Percentiles rank a stretch among this genome's conserved stretches.
Evolutionary conservation across 2,888 invertebrate genomes (phyloP).

Genomic region (Scaptomyza flava): DNA sequence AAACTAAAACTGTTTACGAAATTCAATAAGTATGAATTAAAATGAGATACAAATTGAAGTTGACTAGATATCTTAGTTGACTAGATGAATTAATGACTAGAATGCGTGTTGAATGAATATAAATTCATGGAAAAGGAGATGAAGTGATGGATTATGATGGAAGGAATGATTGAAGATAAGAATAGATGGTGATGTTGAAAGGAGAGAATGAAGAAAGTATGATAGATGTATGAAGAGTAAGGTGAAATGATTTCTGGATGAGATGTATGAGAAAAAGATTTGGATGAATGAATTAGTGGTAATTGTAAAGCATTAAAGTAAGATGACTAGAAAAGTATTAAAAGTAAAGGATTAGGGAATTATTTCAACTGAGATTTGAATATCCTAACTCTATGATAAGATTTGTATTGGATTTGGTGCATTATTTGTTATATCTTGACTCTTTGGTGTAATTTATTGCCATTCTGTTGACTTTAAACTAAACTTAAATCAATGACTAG

Average conservation of each 20-base stretch:
- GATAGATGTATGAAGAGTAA: neutral
- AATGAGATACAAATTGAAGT: slow-evolving; percentile 16
- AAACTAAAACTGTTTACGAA: slow-evolving; percentile 58
- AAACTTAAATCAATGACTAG: slow-evolving; percentile 43
- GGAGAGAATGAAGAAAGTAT: neutral
- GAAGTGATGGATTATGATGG: slow-evolving; percentile 2
- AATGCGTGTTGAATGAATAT: slow-evolving; percentile 4
- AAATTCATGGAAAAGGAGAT: neutral
- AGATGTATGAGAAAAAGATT: no score
- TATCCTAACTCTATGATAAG: slow-evolving; percentile 1
- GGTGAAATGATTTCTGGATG: neutral
- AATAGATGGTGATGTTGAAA: neutral
- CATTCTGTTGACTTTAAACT: slow-evolving; percentile 21
- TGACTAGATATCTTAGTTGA: slow-evolving; percentile 32
- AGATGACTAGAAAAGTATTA: neutral
- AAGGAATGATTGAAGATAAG: neutral
- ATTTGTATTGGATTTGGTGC: slow-evolving; percentile 7
- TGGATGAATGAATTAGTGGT: no score
- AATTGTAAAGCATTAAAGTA: no score
- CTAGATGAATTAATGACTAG: slow-evolving; percentile 67
- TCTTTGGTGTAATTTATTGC: slow-evolving; percentile 47
- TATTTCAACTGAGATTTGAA: neutral
- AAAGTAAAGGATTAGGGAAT: neutral
- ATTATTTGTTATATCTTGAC: slow-evolving; percentile 15
- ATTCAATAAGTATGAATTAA: neutral